Conservation (phyloP, 2,113 vertebrate species). For the Percina caprodes region DNA sequence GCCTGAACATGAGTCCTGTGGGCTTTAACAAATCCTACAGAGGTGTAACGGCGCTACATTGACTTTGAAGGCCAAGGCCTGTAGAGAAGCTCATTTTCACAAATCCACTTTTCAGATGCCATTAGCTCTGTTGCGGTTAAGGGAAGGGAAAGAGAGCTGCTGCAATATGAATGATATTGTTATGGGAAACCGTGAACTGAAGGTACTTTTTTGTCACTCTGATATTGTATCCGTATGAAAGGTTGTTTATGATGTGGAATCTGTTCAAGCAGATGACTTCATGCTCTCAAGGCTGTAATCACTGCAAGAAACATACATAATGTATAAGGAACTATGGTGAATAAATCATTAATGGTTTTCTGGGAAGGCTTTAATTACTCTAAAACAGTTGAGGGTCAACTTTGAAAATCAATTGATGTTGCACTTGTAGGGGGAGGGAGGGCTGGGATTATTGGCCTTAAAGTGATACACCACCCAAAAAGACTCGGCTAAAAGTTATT, state of each 20-base stretch:
- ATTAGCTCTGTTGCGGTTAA: constrained; percentile 6
- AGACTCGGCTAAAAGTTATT: not conserved
- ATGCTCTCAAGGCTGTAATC: constrained; percentile 9
- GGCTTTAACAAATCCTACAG: constrained; percentile 33
- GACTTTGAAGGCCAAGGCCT: constrained; percentile 29
- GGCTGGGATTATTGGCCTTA: not conserved
- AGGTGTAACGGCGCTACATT: not conserved
- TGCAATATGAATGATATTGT: constrained; percentile 36
- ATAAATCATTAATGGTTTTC: constrained; percentile 54
- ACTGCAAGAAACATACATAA: constrained; percentile 52
- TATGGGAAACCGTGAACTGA: constrained; percentile 8
- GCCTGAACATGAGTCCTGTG: constrained; percentile 4
- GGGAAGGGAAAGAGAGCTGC: constrained; percentile 26
- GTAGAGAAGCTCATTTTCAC: constrained; percentile 24
- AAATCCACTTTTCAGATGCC: constrained; percentile 33
- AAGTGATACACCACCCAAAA: constrained; percentile 1
- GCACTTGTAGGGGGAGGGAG: not conserved
- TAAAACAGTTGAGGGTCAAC: constrained; percentile 49
- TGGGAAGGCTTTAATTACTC: constrained; percentile 42
- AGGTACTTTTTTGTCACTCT: not conserved
- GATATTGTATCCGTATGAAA: constrained; percentile 10
- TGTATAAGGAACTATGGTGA: constrained; percentile 40
- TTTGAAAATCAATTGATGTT: constrained; percentile 45
- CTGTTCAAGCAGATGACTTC: constrained; percentile 29
- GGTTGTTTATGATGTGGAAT: constrained; percentile 24